Conservation (phyloP, 2,888 invertebrate species). For the Pediacus dermestoides region DNA sequence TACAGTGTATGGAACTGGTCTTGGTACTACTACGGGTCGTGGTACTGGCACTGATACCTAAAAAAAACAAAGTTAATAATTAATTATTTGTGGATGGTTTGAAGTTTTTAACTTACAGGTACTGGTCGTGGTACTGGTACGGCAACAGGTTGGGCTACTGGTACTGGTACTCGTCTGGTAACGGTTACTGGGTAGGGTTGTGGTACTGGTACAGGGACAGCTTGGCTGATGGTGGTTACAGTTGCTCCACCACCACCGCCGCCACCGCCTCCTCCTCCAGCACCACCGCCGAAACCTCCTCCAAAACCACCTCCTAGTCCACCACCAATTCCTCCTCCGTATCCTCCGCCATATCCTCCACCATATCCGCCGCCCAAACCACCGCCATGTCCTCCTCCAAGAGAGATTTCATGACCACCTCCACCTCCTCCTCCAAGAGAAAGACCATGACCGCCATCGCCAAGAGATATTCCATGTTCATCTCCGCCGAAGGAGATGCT, state of each 20-base stretch:
- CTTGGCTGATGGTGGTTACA: conserved; percentile 42
- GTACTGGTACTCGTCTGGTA: conserved; percentile 53
- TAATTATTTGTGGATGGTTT: not conserved
- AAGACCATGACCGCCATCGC: conserved; percentile 14
- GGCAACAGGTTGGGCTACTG: conserved; percentile 54
- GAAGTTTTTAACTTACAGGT: conserved; percentile 21
- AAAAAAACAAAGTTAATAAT: conserved; percentile 9
- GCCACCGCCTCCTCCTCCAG: conserved; percentile 23
- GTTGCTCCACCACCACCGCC: conserved; percentile 43
- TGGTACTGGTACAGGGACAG: conserved; percentile 46
- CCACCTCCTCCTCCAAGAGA: conserved; percentile 16
- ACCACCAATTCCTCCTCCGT: conserved; percentile 15
- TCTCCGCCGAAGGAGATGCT: conserved; percentile 21
- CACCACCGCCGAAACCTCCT: conserved; percentile 19
- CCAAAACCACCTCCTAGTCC: conserved; percentile 18
- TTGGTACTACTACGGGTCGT: conserved; percentile 30
- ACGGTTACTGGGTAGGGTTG: conserved; percentile 46
- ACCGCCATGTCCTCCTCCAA: conserved; percentile 21
- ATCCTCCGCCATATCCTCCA: conserved; percentile 20
- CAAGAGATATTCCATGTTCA: conserved; percentile 21
- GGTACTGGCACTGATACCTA: conserved; percentile 37
- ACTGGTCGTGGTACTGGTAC: conserved; percentile 53
- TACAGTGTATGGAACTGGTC: conserved; percentile 34
- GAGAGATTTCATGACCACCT: conserved; percentile 15
- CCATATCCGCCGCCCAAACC: conserved; percentile 24